Conservation (phyloP, 2,113 vertebrate species). For the Petroica traversi region DNA sequence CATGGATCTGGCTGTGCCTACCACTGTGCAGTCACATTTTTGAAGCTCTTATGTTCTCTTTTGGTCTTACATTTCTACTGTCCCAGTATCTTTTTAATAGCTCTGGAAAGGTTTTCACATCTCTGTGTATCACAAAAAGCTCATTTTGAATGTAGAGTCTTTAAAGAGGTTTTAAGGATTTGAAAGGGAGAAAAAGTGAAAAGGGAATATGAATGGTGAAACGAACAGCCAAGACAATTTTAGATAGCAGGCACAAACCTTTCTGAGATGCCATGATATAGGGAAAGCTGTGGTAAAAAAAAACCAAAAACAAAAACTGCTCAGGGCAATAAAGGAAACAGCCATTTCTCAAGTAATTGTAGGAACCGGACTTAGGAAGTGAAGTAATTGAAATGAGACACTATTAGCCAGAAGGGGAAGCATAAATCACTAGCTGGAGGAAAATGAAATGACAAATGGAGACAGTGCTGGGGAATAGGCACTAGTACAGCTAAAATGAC, state of each 20-base stretch:
- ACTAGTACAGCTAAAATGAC: neutral
- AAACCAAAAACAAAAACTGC: neutral
- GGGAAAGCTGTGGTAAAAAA: neutral
- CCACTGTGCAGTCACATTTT: neutral
- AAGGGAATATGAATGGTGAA: neutral
- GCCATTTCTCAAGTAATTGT: neutral
- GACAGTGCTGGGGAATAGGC: neutral
- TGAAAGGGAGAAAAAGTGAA: neutral
- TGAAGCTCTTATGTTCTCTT: neutral
- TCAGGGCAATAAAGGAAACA: neutral
- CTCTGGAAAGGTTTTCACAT: neutral
- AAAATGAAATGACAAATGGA: constrained; percentile 14
- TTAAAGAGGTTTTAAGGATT: neutral
- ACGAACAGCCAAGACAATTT: neutral
- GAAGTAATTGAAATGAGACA: constrained; percentile 2
- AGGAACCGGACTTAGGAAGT: constrained; percentile 12
- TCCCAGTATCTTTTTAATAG: neutral
- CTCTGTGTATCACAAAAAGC: neutral
- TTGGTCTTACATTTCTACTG: neutral
- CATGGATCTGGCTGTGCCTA: neutral
- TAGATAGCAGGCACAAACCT: neutral
- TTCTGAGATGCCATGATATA: neutral
- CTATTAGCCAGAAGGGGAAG: neutral
- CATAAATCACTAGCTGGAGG: neutral
- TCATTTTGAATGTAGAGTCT: neutral